Percentiles rank a stretch among this genome's conserved stretches.
Evolutionary conservation across 2,797 vertebrate genomes (phyloP).

Genomic region (Xiphophorus birchmanni): DNA sequence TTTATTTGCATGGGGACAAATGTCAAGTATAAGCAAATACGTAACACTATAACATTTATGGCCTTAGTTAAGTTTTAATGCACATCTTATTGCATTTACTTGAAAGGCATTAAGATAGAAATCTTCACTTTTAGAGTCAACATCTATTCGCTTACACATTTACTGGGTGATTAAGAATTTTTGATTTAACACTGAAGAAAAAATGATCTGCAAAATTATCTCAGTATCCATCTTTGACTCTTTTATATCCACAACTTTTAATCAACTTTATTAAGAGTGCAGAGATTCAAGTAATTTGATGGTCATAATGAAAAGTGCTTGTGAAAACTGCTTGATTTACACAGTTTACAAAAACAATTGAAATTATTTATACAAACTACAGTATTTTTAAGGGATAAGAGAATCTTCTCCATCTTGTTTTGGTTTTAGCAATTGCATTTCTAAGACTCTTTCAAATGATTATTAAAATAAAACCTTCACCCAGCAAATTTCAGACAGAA

Average conservation of each 20-base stretch:
- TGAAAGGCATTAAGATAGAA: neutral
- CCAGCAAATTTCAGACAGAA: neutral
- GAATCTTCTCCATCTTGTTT: neutral
- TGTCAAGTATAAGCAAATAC: no score
- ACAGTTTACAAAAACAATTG: neutral
- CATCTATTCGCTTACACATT: neutral
- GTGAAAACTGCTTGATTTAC: neutral
- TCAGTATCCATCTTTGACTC: neutral
- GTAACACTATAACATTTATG: no score
- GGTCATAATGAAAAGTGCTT: neutral
- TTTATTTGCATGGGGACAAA: no score
- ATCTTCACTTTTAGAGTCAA: neutral
- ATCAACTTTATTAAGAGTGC: neutral
- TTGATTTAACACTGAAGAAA: neutral
- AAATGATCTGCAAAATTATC: neutral
- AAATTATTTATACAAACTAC: neutral
- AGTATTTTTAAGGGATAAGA: neutral
- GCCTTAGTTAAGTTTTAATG: neutral
- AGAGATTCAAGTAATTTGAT: neutral
- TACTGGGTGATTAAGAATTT: neutral
- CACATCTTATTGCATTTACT: neutral
- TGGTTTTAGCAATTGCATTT: neutral
- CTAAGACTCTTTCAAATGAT: neutral
- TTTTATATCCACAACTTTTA: neutral
- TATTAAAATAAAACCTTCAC: neutral